Evolutionary conservation across 2,797 vertebrate species (phyloP), one percentile per base, ranked within the genome.

Genomic region (Hipposideros larvatus): DNA sequence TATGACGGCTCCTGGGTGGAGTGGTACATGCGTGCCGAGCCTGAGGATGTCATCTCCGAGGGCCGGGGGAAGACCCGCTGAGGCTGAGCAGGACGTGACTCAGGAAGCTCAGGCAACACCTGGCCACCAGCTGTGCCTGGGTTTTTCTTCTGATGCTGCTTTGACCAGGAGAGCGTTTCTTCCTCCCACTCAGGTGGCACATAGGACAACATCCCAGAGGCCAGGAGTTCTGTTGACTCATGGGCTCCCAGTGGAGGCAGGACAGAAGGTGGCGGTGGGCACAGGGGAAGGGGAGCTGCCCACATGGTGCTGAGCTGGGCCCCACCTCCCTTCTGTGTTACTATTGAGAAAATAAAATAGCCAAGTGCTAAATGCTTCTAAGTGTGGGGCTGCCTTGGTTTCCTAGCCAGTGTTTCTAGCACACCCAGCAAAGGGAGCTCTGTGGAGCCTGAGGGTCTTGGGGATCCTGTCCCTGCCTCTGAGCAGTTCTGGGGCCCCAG

Each of bases 1-100:
- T 99, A 99, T 0, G 99, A 99, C 0, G 99, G 99, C 16, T 99
- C 99, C 75, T 99, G 99, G 99, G 97, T 98, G 0, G 99, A 99
- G 93, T 99, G 99, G 99, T 99, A 99, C 96, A 98, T 99, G 98
- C 98, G 98, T 4, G 99, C 99, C 13, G 97, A 97, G 41, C 99
- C 99, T 0, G 99, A 99, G 87, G 97, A 99, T 2, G 92, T 99
- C 74, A 98, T 99, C 97, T 99, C 99, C 0, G 99, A 99, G 98
- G 99, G 99, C 79, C 98, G 90, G 28, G 98, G 98, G 11, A 99
- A 99, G 96, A 98, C 87, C 0, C 75, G 97, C 61, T 99, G 98
- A 98, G 85, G 28, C 71, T 0, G 37, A 55, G 63, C 21, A 0
- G 87, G 83, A 53, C 48, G 0, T 2, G 79, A 48, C 59, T 0